A percentile compares a stretch with the other conserved stretches of the same genome.
Evolutionary conservation across 92 coral and sea anemone species (phyloP).

Genomic region (Umimayanthus kanabou): DNA sequence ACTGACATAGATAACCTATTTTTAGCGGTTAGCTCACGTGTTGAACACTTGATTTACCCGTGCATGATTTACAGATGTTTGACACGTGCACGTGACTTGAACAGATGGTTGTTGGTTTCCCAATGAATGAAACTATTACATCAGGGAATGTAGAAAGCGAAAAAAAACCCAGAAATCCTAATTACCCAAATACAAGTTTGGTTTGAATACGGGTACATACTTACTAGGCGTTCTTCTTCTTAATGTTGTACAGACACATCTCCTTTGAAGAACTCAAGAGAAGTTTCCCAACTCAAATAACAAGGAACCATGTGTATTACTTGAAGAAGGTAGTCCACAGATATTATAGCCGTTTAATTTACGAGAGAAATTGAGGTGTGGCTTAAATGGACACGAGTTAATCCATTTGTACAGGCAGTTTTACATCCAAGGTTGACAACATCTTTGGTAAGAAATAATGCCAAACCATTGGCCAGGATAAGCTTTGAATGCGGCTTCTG

Average conservation of each 20-base stretch:
- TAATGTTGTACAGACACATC: conserved; percentile 59
- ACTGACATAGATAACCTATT: too few species aligned
- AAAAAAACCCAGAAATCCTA: neutral
- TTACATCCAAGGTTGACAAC: too few species aligned
- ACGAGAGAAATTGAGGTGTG: too few species aligned
- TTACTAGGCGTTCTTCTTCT: neutral
- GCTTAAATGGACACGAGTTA: neutral
- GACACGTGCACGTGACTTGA: neutral
- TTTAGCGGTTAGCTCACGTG: neutral
- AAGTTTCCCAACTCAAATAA: conserved; percentile 69
- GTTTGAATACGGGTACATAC: neutral
- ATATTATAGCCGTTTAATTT: neutral
- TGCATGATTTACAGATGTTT: neutral
- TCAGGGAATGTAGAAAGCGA: neutral
- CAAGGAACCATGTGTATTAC: conserved; percentile 71
- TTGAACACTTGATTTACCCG: neutral
- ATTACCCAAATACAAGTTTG: neutral
- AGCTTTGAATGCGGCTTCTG: too few species aligned
- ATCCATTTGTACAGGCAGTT: neutral
- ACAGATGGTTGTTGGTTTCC: neutral
- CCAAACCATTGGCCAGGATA: too few species aligned
- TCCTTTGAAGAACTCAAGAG: conserved; percentile 77
- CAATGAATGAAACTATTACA: neutral
- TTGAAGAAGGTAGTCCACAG: conserved; percentile 61
- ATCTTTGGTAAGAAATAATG: too few species aligned